Conservation (phyloP, 2,797 vertebrate species). For the Anniella stebbinsi region DNA sequence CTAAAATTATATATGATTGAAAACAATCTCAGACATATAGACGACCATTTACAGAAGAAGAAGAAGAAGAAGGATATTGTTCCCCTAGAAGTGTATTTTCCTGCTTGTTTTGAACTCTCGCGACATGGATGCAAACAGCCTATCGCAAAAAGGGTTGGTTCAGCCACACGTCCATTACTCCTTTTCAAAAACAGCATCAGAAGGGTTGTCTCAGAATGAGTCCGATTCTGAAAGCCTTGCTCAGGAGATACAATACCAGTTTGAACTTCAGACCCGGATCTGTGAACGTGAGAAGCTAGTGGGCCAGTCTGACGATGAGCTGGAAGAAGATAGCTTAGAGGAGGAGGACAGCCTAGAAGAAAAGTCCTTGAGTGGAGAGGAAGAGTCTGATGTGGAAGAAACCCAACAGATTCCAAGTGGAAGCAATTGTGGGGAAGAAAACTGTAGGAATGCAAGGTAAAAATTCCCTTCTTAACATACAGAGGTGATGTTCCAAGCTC, state of each 20-base stretch:
- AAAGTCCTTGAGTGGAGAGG: conserved; percentile 25
- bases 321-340: conserved; percentile 79
- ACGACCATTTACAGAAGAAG: too few relatives aligned
- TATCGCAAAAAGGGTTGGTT: conserved; percentile 31
- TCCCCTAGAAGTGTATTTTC: accelerated
- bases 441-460: conserved; percentile 59
- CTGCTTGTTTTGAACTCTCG: neutral
- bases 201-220: conserved; percentile 27
- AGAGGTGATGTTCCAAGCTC: neutral
- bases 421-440: neutral
- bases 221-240: conserved; percentile 77
- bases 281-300: neutral
- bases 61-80: conserved; percentile 35
- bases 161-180: conserved; percentile 34
- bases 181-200: conserved; percentile 42
- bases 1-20: neutral
- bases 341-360: conserved; percentile 56
- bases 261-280: conserved; percentile 59
- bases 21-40: neutral
- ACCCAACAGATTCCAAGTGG: neutral
- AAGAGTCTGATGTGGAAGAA: neutral
- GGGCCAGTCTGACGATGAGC: neutral
- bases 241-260: conserved; percentile 69
- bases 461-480: neutral
- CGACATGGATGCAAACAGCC: conserved; percentile 30